Evolutionary conservation across 2,888 invertebrate genomes (phyloP).

Genomic region (Cyaniris semiargus): DNA sequence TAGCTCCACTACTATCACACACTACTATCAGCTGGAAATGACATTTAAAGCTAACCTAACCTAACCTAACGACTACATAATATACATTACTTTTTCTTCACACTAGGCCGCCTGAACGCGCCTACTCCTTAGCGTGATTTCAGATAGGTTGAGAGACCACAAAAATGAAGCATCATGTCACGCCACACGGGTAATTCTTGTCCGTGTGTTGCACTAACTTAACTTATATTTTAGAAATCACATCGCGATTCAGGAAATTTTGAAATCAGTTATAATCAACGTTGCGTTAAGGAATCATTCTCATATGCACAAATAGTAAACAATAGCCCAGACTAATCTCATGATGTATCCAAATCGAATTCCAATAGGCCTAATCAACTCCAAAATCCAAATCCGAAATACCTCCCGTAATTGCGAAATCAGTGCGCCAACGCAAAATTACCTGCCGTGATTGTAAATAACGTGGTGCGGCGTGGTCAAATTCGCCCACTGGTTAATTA

Average conservation of each 20-base stretch:
- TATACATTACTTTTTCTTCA: no score
- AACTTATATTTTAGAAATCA: neutral
- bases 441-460: slow-evolving; percentile 48
- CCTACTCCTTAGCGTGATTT: no score
- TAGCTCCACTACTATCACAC: no score
- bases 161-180: neutral
- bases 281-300: neutral
- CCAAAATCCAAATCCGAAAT: slow-evolving; percentile 32
- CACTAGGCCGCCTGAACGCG: no score
- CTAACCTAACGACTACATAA: no score
- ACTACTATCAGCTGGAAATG: no score
- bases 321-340: slow-evolving; percentile 2
- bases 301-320: neutral
- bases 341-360: slow-evolving; percentile 22
- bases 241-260: neutral
- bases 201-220: no score
- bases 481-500: slow-evolving; percentile 69
- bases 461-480: slow-evolving; percentile 55
- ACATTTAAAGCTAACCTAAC: no score
- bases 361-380: slow-evolving; percentile 21
- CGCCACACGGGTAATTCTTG: no score
- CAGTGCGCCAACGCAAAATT: slow-evolving; percentile 45
- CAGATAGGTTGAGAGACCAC: no score
- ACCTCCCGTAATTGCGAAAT: slow-evolving; percentile 42
- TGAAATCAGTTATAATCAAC: neutral